Percentiles rank a stretch among this genome's conserved stretches.
Evolutionary conservation across 2,797 vertebrate genomes (phyloP).

Genomic region (Bovichtus diacanthus): DNA sequence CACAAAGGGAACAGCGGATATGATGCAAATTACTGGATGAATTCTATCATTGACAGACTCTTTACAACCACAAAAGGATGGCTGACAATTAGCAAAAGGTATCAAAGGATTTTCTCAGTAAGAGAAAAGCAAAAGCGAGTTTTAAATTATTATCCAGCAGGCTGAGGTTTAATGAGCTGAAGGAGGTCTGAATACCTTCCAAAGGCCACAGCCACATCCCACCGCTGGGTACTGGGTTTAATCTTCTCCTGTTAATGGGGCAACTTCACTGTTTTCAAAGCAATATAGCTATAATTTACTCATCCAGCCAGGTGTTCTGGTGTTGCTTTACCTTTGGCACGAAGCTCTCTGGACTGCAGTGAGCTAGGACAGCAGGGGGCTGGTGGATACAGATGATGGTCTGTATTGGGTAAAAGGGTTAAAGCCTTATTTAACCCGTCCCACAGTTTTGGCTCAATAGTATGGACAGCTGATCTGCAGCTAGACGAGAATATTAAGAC

Average conservation of each 20-base stretch:
- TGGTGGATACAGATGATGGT: too few species aligned
- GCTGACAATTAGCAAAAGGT: background rate
- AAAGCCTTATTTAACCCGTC: conserved; percentile 13
- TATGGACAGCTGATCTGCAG: conserved; percentile 3
- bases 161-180: background rate
- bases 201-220: background rate
- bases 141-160: background rate
- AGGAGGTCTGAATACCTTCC: background rate
- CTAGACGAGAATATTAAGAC: background rate
- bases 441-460: background rate
- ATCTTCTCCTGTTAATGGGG: conserved; percentile 41
- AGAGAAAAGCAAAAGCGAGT: background rate
- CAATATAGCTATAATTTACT: conserved; percentile 57
- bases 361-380: background rate
- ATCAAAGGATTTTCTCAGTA: background rate
- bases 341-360: conserved; percentile 1
- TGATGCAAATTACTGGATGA: background rate
- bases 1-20: background rate
- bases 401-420: too few species aligned
- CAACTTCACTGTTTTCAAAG: conserved; percentile 49
- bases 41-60: background rate
- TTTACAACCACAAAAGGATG: background rate
- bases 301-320: conserved; percentile 21
- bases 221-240: conserved; percentile 1
- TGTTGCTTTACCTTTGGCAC: conserved; percentile 22